Evolutionary conservation across 1,140 invertebrate genomes (phyloP), one percentile per base, ranked within the genome.

Genomic region (Physella acuta): DNA sequence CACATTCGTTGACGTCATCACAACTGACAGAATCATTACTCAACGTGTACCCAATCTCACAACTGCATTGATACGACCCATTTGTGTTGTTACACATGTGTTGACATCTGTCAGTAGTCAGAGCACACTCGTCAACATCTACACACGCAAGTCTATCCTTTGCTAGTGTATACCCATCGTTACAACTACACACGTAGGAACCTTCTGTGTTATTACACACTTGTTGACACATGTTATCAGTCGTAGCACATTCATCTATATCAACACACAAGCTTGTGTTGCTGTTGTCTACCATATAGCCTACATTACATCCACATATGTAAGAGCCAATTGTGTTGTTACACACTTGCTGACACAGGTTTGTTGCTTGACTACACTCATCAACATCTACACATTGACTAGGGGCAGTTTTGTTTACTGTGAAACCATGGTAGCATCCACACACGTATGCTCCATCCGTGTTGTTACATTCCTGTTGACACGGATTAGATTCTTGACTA

Each of bases 171-270:
- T 37, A 61, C 24, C 59, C 59, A 4, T 5, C 16, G 1, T 37
- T 3, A 17, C 59, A 61, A 1, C 3, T 28, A 20, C 59, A 61
- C 31, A 26, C 31, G 62, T 59, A 77, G 3, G 34, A 30, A 17
- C 71, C 73, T 0, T 31, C n/a, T 1, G 62, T 73, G 55, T 77
- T 77, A 24, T 14, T 68, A 49, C 75, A 77, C 0, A 68, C 30
- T n/a, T 77, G 71, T 8, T 49, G n/a, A 49, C 75, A 77, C 24
- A 58, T 24, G 36, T 69, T 28, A 17, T 39, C 59, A 4, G 30
- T 34, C 16, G 65, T 58, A 3, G 24, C 2, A 65, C 75, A 76
- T 51, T 76, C 75, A 55, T 76, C 70, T 24, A 71, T 72, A 30
- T 76, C 75, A 56, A 59, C 3, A 37, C 61, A 63, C n/a, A n/a